A percentile compares a stretch with the other conserved stretches of the same genome.
These are phyloP conservation scores for Eumerus sabulonum DNA, from an alignment of 2,888 invertebrate species.

Conservation along the genomic window DNA sequence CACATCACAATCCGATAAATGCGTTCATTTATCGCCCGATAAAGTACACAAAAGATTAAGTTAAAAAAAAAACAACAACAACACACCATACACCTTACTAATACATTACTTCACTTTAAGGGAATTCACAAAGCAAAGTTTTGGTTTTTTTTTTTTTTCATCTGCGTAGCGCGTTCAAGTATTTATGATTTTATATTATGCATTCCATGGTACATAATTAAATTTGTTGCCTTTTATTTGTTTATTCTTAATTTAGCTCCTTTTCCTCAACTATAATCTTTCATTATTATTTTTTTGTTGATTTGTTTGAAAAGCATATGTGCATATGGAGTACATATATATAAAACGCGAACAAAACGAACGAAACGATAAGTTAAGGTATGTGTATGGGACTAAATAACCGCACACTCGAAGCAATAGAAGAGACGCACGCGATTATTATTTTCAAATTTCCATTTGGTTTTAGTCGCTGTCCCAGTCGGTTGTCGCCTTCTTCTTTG, in stretches of 20 bases:
- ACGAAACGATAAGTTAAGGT: conserved; percentile 55
- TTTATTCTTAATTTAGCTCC: conserved; percentile 22
- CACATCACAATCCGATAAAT: too few species aligned
- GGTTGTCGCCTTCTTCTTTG: conserved; percentile 28
- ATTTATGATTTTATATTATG: too few species aligned
- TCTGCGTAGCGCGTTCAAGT: too few species aligned
- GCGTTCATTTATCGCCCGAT: too few species aligned
- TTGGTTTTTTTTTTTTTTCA: too few species aligned
- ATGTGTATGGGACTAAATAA: conserved; percentile 58
- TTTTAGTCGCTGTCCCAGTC: conserved; percentile 57
- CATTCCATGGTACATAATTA: too few species aligned
- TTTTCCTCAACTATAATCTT: neutral
- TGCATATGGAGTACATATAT: conserved; percentile 10
- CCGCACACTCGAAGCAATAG: conserved; percentile 60
- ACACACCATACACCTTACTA: too few species aligned
- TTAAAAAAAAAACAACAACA: too few species aligned
- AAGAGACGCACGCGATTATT: conserved; percentile 67
- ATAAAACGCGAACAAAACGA: conserved; percentile 20
- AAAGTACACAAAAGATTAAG: too few species aligned
- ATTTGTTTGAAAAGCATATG: conserved; percentile 6
- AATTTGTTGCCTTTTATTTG: conserved; percentile 47
- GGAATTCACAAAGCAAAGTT: too few species aligned
- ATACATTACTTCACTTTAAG: too few species aligned
- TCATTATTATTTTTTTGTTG: too few species aligned
- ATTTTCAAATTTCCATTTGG: conserved; percentile 61